These are phyloP conservation scores for Pseudois nayaur DNA, from an alignment of 2,113 vertebrate genomes.

Conservation along the genomic window DNA sequence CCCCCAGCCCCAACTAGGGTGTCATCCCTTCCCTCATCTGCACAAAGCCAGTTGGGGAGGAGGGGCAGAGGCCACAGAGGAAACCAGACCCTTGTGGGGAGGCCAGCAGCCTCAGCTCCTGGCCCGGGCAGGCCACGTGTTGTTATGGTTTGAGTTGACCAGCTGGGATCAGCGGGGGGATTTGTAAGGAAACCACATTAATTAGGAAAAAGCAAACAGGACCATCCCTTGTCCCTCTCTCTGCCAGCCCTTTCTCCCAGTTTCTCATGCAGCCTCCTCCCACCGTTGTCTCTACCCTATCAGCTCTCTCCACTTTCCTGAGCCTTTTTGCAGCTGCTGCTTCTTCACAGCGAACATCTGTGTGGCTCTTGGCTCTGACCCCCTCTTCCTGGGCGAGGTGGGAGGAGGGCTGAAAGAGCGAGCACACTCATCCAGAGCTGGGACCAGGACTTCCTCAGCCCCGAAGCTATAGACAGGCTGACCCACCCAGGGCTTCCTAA, in stretches of 20 bases:
- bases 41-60: neutral
- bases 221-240: slow-evolving; percentile 18
- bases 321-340: neutral
- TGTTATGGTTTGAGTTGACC: slow-evolving; percentile 56
- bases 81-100: slow-evolving; percentile 55
- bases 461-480: neutral
- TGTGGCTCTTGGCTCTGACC: slow-evolving; percentile 41
- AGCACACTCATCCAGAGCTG: slow-evolving; percentile 38
- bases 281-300: neutral
- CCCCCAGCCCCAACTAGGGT: neutral
- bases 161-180: slow-evolving; percentile 61
- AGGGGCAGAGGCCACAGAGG: neutral
- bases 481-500: neutral
- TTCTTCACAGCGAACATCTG: slow-evolving; percentile 31
- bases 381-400: slow-evolving; percentile 44
- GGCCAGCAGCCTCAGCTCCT: neutral
- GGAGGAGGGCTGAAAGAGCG: slow-evolving; percentile 31
- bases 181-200: slow-evolving; percentile 59
- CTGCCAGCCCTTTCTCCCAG: neutral
- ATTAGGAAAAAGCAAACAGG: slow-evolving; percentile 63
- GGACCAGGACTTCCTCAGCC: slow-evolving; percentile 19
- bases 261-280: neutral
- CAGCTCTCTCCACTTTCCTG: neutral
- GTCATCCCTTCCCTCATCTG: neutral
- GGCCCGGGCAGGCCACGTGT: slow-evolving; percentile 6